Evolutionary conservation across 2,888 invertebrate species (phyloP), one percentile per base, ranked within the genome.

Genomic region (Eudasyphora cyanicolor): DNA sequence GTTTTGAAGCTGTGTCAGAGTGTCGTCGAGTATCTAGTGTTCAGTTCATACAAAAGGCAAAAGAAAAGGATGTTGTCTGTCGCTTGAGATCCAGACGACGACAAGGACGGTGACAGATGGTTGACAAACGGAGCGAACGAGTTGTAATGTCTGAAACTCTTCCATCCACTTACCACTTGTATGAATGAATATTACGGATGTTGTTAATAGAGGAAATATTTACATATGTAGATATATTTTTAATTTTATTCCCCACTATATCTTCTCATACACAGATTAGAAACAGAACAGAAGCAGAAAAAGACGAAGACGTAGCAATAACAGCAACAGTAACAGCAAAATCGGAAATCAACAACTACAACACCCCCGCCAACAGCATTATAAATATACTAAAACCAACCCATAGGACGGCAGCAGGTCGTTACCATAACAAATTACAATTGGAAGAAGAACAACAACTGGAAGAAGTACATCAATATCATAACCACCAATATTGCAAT

Each of bases 291-390:
- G 75, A 81, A 84, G 83, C 83, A 84, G 78, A 81, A 84, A 84
- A 81, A 84, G 84, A 76, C 84, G 81, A 84, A 81, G 84, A 76
- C 79, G 76, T 76, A 76, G 80, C 75, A 84, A 77, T 79, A 67
- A 81, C 57, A 71, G 77, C 73, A 77, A 62, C 75, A 69, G 76
- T n/a, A n/a, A n/a, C 64, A 77, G 77, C 70, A 77, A 78, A 79
- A 73, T 80, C 78, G 35, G 42, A 76, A 78, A 73, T 38, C 62
- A 74, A 84, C 49, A 76, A 62, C 24, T 17, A 42, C 78, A 42
- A 76, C 57, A 64, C 62, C 74, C 57, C 51, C 42, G 49, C 51
- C 64, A 49, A 54, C 19, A 42, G 24, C 67, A 67, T 67, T 42
- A 38, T 42, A 67, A 74, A 74, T 62, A 78, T 76, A 78, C 42